Evolutionary conservation across 2,888 invertebrate species (phyloP), one percentile per base, ranked within the genome.

Genomic region (Phortica magna): DNA sequence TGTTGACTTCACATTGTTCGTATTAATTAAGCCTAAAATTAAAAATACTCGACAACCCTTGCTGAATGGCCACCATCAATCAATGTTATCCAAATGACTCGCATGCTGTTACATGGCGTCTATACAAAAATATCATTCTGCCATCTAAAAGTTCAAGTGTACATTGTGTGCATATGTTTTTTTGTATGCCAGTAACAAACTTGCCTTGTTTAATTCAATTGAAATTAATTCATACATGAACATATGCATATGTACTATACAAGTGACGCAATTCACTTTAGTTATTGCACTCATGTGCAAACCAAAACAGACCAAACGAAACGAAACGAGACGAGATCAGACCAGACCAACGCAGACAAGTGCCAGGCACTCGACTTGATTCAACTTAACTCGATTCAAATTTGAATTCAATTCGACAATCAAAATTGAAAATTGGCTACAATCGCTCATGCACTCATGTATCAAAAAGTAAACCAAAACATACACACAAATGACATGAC

Each of bases 141-240:
- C 3, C 48, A 48, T 6, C 14, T 6, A 12, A 7, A 59, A 59
- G 1, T 9, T 48, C 59, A n/a, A n/a, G 53, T 19, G n/a, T 59
- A 59, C 59, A 59, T n/a, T 14, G n/a, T 59, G 7, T 19, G 7
- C 1, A 59, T n/a, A 12, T 59, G 59, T 59, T 7, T 10, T 43
- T 57, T 61, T n/a, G 19, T 61, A 61, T 61, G 19, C 4, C 31
- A 61, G 5, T 22, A 12, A 61, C 61, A 61, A 22, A 64, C 53
- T 71, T 71, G 70, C 55, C 70, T 31, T 71, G 70, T 39, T 71
- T 71, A 71, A 71, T 55, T 71, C 70, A 71, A 71, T 71, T 71
- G 53, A 71, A 71, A 71, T 71, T 53, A 71, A 71, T 71, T 71
- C 70, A 71, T 53, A 55, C 53, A 71, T 71, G 70, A 71, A 71